These are phyloP conservation scores for Clarias batrachus DNA, from an alignment of 2,113 vertebrate genomes.

Conservation along the genomic window DNA sequence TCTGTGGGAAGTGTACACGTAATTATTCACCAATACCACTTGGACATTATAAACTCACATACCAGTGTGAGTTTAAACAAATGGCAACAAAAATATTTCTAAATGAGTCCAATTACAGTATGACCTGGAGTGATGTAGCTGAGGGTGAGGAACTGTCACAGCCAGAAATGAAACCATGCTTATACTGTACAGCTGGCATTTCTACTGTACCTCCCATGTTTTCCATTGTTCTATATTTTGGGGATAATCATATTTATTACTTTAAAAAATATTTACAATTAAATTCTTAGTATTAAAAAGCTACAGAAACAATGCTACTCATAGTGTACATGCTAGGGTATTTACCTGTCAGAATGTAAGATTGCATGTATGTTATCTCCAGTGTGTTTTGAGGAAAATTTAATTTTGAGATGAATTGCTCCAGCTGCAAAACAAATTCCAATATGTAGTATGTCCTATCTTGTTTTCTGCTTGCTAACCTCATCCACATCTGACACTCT, in stretches of 20 bases:
- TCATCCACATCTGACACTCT: constrained; percentile 37
- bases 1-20: no score
- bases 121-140: neutral
- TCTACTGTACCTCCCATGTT: no score
- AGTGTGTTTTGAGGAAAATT: neutral
- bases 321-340: neutral
- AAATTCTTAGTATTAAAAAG: neutral
- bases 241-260: neutral
- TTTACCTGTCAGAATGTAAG: neutral
- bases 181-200: neutral
- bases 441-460: constrained; percentile 41
- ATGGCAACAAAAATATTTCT: neutral
- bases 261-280: neutral
- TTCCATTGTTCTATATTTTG: neutral
- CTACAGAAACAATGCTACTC: neutral
- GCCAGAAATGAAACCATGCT: neutral
- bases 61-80: neutral
- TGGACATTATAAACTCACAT: neutral
- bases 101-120: neutral
- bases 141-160: neutral
- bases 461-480: constrained; percentile 32
- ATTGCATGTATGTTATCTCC: neutral
- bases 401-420: neutral
- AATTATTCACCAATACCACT: no score
- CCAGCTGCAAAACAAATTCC: constrained; percentile 25